Base-by-base conservation (phyloP, 2,113 vertebrate genomes). In the Xenopus laevis region DNA sequence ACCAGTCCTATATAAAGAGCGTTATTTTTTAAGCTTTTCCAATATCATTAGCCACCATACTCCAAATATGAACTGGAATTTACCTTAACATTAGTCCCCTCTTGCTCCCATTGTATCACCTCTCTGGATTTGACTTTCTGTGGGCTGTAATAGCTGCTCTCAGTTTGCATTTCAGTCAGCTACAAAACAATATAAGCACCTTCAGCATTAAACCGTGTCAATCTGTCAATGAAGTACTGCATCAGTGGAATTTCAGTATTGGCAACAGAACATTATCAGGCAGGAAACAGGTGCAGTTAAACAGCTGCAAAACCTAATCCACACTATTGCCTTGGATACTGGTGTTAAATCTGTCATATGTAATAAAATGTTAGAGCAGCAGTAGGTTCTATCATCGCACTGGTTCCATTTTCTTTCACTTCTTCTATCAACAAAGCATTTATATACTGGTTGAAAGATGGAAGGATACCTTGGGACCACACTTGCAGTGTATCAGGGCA, bases 111-210 rank as follows among this genome's bases (percentile, higher is more conserved):
- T 73, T 93, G 91, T 44, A 99, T 79, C 57, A 98, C 88, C 84
- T 98, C 96, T 79, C 92, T 95, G 78, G 96, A 98, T 87, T 96
- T 98, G 78, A 99, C 93, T 85, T 99, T 99, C 84, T 98, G 96
- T 70, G 97, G 97, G 73, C 97, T 98, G 80, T 99, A 99, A 86
- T 98, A 99, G 90, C 95, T 98, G 87, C 90, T 98, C 83, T 99
- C 97, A 33, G 92, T 88, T 85, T 96, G 95, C 80, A 91, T 95
- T 89, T 98, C 97, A 50, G 96, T 99, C 66, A 99, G 88, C 97
- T 99, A 81, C 53, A 73, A 78, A 78, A 87, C 60, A 90, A 86
- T 44, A 88, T 40, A 88, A 88, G 87, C n/a, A 81, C 63, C 72
- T 85, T 78, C 71, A 85, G 65, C 68, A 83, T 77, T 86, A 83